Conservation (phyloP, 1,140 invertebrate genomes). For the Meteorus sp. region DNA sequence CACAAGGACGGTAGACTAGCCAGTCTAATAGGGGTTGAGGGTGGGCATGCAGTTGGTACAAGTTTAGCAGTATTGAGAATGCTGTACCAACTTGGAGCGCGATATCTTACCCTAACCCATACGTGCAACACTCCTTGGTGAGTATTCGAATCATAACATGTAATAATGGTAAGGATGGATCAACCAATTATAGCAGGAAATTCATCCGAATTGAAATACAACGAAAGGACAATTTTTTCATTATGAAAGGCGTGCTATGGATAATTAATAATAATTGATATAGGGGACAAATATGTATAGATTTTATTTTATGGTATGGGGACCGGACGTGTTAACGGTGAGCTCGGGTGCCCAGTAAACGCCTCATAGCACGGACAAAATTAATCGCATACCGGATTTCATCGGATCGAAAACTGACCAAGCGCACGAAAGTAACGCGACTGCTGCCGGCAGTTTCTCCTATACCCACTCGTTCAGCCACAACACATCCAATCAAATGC, state of each 20-base stretch:
- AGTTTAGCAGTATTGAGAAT: slow-evolving; percentile 78
- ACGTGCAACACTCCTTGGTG: slow-evolving; percentile 86
- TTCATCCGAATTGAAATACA: too few relatives aligned
- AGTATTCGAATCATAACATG: slow-evolving; percentile 42
- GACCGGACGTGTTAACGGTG: neutral
- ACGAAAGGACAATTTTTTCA: too few relatives aligned
- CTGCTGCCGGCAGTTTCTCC: neutral
- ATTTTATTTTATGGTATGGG: too few relatives aligned
- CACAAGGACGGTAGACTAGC: slow-evolving; percentile 68
- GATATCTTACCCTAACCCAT: slow-evolving; percentile 84
- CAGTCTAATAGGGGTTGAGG: slow-evolving; percentile 79
- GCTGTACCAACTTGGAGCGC: slow-evolving; percentile 79
- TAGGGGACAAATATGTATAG: too few relatives aligned
- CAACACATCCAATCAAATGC: neutral
- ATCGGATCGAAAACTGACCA: slow-evolving; percentile 8
- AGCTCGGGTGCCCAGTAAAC: neutral
- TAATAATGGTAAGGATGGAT: too few relatives aligned
- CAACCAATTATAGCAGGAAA: too few relatives aligned
- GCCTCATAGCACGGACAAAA: neutral
- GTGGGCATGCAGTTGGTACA: slow-evolving; percentile 81
- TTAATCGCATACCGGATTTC: slow-evolving; percentile 7
- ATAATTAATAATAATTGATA: too few relatives aligned
- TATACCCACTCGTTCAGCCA: neutral
- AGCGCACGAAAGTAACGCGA: slow-evolving; percentile 3
- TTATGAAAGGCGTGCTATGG: too few relatives aligned